Base-by-base conservation (phyloP, 2,888 invertebrate species). In the Trissoscelio sp. region DNA sequence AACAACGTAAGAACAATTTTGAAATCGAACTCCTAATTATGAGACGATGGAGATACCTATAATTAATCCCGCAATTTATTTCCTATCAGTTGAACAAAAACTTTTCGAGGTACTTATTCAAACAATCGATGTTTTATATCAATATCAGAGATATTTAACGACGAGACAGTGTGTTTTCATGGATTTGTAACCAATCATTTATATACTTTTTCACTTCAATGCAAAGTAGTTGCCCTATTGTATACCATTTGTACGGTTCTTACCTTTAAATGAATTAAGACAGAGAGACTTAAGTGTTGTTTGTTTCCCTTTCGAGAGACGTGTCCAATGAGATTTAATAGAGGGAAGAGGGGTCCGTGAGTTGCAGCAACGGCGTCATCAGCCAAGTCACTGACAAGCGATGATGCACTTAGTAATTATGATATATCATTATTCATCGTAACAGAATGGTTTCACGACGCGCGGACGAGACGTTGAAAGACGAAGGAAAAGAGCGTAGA, bases 351-450 rank as follows among this genome's bases (percentile, higher is more conserved):
- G n/a, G 37, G 66, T 55, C 34, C 48, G 58, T 42, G 24, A 69
- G 48, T 44, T 42, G 70, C 81, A 75, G 81, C 72, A 77, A 67
- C 67, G 74, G 48, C 78, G 74, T 79, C 79, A 79, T 82, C 79
- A 67, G 55, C 60, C 60, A 48, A 82, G 48, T 78, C 74, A 74
- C 64, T 39, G 67, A 70, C 66, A 60, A 75, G 53, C 74, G 62
- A 81, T 64, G 81, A 81, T 78, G 78, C 81, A 81, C 73, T 67
- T 70, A 58, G 48, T 79, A 72, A 82, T 82, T 70, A 72, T 64
- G 60, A 70, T 73, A 62, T 62, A 78, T 74, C 74, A 69, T 62
- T 69, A 73, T 74, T 74, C 55, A 78, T 73, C 12, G 64, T 67
- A 69, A 74, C 42, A 60, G 64, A 75, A 75, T 74, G 39, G 20